Evolutionary conservation across 2,888 invertebrate species (phyloP), one percentile per base, ranked within the genome.

Genomic region (Spodoptera exigua): DNA sequence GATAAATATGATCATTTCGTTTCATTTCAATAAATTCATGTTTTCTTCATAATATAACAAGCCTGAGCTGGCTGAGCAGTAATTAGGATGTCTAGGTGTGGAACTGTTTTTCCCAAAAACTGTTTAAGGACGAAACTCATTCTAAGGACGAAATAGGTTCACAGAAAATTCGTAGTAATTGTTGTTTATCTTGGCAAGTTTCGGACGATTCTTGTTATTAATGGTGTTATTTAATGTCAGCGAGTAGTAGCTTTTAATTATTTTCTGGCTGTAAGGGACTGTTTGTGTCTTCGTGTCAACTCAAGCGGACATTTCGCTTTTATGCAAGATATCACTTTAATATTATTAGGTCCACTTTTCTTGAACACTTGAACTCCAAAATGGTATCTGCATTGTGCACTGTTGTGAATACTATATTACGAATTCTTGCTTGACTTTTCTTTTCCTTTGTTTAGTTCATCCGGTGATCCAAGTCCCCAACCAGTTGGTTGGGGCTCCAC

Each of bases 401-500:
- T 14, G 34, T 56, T 13, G 51, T 18, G 37, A 60, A 54, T 41
- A 49, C 48, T 40, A 17, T 34, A 9, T 47, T 46, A 7, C 36
- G 27, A 44, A 57, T 39, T 62, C 12, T n/a, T 16, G 4, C n/a
- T n/a, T n/a, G n/a, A n/a, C n/a, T n/a, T n/a, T n/a, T n/a, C n/a
- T n/a, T 32, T 12, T 9, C 68, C 63, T 74, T 70, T 69, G 14
- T 71, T n/a, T 95, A 98, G 98, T 98, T 95, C 96, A 97, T 87
- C 98, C 98, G 13, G 97, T 97, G 82, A 98, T 98, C 85, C 97
- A 97, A 93, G 98, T 98, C 70, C 98, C 98, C 58, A 98, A 98
- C 94, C 98, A 98, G 95, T 95, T 98, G 87, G 97, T 98, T 66
- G 98, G 98, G 18, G 98, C 98, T 65, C 98, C 98, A 59, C 94